Conservation (phyloP, 2,888 invertebrate species). For the Athripsodes cinereus region DNA sequence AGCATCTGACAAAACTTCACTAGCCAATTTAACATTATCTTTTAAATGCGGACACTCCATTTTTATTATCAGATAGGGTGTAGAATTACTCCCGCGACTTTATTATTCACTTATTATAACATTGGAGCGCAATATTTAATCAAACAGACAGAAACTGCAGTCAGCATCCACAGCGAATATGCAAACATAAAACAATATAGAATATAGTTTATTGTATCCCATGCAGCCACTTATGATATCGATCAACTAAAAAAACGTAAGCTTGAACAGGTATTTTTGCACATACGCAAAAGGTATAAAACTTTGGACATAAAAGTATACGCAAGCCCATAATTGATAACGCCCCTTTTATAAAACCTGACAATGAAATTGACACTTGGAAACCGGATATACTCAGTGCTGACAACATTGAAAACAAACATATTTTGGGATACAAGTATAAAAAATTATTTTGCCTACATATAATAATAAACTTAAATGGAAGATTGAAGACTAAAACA, state of each 20-base stretch:
- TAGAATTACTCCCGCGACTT: constrained; percentile 12
- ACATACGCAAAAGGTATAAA: neutral
- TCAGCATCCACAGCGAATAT: constrained; percentile 13
- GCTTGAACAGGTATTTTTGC: neutral
- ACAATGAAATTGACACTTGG: neutral
- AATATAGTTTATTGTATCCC: neutral
- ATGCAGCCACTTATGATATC: constrained; percentile 1
- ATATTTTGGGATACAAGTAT: neutral
- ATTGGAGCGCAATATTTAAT: constrained; percentile 6
- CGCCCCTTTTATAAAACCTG: neutral
- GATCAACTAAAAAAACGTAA: neutral
- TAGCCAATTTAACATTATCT: constrained; percentile 56
- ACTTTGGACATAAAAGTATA: neutral
- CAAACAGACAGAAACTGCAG: constrained; percentile 13
- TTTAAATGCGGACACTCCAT: constrained; percentile 67
- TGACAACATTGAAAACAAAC: neutral
- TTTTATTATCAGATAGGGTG: constrained; percentile 29
- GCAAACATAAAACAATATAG: constrained; percentile 17
- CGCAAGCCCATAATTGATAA: neutral
- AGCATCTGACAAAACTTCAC: constrained; percentile 45
- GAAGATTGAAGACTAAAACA: no score
- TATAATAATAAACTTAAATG: no score
- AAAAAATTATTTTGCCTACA: no score
- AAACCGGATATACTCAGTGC: neutral
- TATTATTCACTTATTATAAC: constrained; percentile 1